A percentile compares a stretch with the other conserved stretches of the same genome.
Evolutionary conservation across 2,113 vertebrate species (phyloP).

Genomic region (Chroicocephalus ridibundus): DNA sequence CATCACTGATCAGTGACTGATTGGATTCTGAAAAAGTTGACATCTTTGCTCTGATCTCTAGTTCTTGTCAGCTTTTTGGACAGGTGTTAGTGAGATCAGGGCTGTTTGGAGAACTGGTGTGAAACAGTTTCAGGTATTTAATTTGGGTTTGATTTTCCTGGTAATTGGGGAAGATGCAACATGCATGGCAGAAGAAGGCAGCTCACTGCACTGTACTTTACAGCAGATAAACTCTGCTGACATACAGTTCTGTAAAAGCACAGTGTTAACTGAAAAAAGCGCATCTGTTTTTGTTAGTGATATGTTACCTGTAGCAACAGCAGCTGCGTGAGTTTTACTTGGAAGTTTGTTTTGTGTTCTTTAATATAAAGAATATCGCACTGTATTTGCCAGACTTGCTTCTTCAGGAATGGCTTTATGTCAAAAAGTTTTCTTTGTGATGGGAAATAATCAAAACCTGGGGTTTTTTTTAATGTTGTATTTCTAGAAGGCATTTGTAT

Average conservation of each 20-base stretch:
- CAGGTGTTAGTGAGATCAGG: background rate
- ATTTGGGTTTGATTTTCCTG: background rate
- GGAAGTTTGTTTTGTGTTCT: background rate
- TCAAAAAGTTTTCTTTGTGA: background rate
- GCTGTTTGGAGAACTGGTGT: background rate
- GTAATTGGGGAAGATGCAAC: background rate
- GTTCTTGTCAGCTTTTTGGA: background rate
- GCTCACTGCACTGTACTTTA: background rate
- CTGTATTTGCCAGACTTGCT: background rate
- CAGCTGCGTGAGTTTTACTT: background rate
- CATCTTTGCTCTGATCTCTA: background rate
- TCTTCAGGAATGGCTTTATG: background rate
- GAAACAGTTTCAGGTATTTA: background rate
- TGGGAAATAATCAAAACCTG: background rate
- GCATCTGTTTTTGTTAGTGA: background rate
- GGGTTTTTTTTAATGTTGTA: background rate
- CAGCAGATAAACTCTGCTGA: background rate
- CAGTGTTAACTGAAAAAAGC: background rate
- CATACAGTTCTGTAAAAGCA: background rate
- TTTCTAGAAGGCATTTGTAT: background rate
- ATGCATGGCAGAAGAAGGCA: accelerated
- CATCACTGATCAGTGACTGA: background rate
- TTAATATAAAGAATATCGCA: background rate
- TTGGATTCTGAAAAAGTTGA: background rate
- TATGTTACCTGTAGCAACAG: background rate